A percentile compares a stretch with the other conserved stretches of the same genome.
These are phyloP conservation scores for Ligdia adustata DNA, from an alignment of 2,888 invertebrate genomes.

Conservation along the genomic window DNA sequence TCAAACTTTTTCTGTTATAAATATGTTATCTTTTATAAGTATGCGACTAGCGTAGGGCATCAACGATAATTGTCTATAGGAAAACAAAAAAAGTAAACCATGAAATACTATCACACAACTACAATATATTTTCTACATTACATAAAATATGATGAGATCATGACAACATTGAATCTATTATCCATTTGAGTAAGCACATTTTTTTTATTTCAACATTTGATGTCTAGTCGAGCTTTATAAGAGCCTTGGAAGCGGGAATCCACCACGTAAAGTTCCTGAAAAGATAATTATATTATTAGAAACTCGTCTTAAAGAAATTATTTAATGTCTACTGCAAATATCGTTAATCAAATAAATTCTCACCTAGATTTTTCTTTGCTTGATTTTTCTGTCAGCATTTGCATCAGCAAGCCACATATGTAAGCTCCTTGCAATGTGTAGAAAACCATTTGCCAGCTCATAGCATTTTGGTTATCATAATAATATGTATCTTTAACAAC, in stretches of 20 bases:
- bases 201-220: slow-evolving; percentile 9
- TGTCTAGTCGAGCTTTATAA: slow-evolving; percentile 60
- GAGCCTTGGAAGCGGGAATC: slow-evolving; percentile 41
- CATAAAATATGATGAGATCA: slow-evolving; percentile 25
- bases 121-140: slow-evolving; percentile 43
- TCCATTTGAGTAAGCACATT: slow-evolving; percentile 35
- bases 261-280: slow-evolving; percentile 55
- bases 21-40: too few species aligned
- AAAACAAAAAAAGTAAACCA: not conserved
- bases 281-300: slow-evolving; percentile 30
- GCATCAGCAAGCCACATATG: slow-evolving; percentile 55
- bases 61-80: too few species aligned
- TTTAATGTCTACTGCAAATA: not conserved
- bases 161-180: slow-evolving; percentile 45
- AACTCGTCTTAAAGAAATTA: slow-evolving; percentile 18
- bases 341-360: not conserved
- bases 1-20: too few species aligned
- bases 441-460: slow-evolving; percentile 62
- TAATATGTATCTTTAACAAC: slow-evolving; percentile 18
- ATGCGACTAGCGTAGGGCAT: too few species aligned
- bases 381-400: slow-evolving; percentile 48
- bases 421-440: slow-evolving; percentile 68
- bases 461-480: slow-evolving; percentile 28
- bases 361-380: slow-evolving; percentile 45
- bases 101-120: slow-evolving; percentile 36